Evolutionary conservation across 2,113 vertebrate genomes (phyloP).

Genomic region (Varanus salvator): DNA sequence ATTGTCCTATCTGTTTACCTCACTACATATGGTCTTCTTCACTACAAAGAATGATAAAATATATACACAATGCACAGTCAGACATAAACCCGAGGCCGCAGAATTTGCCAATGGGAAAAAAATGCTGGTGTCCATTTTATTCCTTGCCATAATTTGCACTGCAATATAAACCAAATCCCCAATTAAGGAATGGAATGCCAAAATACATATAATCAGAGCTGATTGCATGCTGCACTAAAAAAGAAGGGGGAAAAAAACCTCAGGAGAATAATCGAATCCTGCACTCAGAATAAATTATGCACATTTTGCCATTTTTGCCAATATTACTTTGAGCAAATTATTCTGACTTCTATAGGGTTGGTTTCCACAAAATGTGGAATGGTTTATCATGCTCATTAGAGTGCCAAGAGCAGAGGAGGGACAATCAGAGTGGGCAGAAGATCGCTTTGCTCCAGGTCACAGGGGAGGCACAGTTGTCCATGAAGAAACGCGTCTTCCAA

Average conservation of each 20-base stretch:
- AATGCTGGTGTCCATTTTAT: constrained; percentile 14
- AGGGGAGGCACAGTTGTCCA: background rate
- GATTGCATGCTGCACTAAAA: background rate
- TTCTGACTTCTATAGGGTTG: background rate
- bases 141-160: constrained; percentile 29
- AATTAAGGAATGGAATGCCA: constrained; percentile 29
- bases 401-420: background rate
- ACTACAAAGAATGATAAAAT: constrained; percentile 17
- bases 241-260: no score
- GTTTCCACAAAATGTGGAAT: background rate
- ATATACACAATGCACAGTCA: constrained; percentile 15
- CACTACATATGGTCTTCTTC: constrained; percentile 27
- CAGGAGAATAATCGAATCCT: background rate
- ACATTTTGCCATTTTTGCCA: constrained; percentile 2
- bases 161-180: constrained; percentile 27
- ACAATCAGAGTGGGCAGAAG: no score
- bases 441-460: background rate
- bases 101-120: background rate
- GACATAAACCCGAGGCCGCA: constrained; percentile 12
- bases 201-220: constrained; percentile 24
- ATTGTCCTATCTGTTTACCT: constrained; percentile 31
- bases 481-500: background rate
- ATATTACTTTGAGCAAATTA: background rate
- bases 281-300: background rate
- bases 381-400: background rate